These are phyloP conservation scores for Hyles vespertilio DNA, from an alignment of 1,140 invertebrate species.

Conservation along the genomic window DNA sequence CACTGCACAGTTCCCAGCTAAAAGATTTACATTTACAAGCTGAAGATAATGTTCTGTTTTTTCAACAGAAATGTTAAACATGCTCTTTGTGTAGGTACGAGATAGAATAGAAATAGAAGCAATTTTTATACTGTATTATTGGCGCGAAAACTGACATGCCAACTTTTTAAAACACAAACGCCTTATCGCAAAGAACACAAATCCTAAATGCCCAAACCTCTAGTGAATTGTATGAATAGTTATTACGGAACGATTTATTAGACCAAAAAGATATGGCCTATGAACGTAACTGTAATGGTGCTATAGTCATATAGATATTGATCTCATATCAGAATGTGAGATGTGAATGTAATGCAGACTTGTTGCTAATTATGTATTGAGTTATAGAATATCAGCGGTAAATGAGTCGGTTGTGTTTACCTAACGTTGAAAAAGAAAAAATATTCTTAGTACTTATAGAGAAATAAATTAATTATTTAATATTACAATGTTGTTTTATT, in stretches of 20 bases:
- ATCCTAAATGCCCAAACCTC: not conserved
- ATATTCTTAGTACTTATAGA: slow-evolving; percentile 72
- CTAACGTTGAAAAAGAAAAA: slow-evolving; percentile 56
- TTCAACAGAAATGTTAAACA: no score
- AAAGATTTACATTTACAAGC: no score
- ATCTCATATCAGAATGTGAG: slow-evolving; percentile 68
- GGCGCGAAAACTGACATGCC: no score
- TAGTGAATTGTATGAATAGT: slow-evolving; percentile 23
- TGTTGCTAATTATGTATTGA: slow-evolving; percentile 48
- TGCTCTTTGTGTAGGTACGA: no score
- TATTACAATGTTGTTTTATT: slow-evolving; percentile 23
- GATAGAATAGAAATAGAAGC: no score
- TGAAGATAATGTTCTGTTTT: no score
- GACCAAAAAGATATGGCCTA: slow-evolving; percentile 71
- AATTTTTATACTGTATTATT: no score
- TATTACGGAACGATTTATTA: slow-evolving; percentile 40
- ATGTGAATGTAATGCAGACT: slow-evolving; percentile 39
- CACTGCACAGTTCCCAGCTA: no score
- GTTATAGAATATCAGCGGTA: slow-evolving; percentile 55
- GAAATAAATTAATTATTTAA: slow-evolving; percentile 54
- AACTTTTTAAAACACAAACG: no score
- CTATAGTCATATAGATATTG: slow-evolving; percentile 68
- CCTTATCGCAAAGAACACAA: no score
- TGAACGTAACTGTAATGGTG: slow-evolving; percentile 70
- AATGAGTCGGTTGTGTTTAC: slow-evolving; percentile 63